Base-by-base conservation (phyloP, 2,888 invertebrate species). In the Drosophila lacicola region DNA sequence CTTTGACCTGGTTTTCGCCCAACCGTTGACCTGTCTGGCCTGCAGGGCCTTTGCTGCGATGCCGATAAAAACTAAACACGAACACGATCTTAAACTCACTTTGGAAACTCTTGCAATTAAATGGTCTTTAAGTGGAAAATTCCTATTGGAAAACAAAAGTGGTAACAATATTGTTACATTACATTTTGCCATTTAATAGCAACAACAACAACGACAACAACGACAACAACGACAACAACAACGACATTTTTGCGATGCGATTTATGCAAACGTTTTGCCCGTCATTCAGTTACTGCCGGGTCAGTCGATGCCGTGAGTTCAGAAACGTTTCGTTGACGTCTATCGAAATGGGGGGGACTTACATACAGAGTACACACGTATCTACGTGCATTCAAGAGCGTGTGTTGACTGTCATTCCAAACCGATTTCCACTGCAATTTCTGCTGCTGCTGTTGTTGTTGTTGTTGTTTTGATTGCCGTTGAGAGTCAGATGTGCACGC, bases 221-320 rank as follows among this genome's bases (percentile, higher is more conserved):
- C 60, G 42, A 44, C 19, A 37, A 19, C 51, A 36, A 51, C 41
- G 29, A 25, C 63, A 46, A 29, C 61, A 29, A 19, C 25, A 47
- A 41, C 34, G 29, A 25, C 4, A 37, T 37, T 14, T 58, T 45
- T 50, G 61, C 60, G 46, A 44, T 36, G 17, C 46, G 37, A 45
- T 66, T 63, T 45, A 47, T 66, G 41, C 55, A 54, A 54, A 55
- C 58, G 57, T 55, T 73, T 67, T 51, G 33, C 36, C 19, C 37
- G 67, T 73, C 73, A 73, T 73, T 73, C 54, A 41, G 55, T 39
- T 47, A 60, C 62, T 29, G 71, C 21, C 55, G 58, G 74, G 77
- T 74, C 77, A 66, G 63, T 14, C 47, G 36, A 47, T 37, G 58
- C 19, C 39, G 47, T 34, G 47, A 41, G 61, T 61, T 70, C 60